Base-by-base conservation (phyloP, 2,113 vertebrate species). In the Pithys albifrons region DNA sequence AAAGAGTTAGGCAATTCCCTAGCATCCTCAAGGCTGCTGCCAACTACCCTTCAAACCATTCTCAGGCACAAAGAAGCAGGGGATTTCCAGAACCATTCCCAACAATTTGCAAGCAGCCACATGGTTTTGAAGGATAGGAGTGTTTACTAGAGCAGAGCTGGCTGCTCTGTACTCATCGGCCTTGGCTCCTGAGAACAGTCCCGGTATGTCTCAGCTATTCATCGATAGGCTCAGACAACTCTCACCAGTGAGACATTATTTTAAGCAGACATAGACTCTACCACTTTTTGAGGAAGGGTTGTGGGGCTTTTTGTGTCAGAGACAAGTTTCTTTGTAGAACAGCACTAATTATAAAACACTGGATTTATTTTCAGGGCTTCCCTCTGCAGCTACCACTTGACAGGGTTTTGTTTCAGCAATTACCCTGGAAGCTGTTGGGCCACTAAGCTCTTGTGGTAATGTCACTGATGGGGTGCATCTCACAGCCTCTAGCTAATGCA, bases 1-100 rank as follows among this genome's bases (percentile, higher is more conserved):
- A 84, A 85, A 78, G 35, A 45, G 37, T 37, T 11, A 86, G 65
- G 33, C 27, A 71, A 79, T 4, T 51, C 73, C 27, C 43, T 55
- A 67, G 61, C n/a, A 85, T 58, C 73, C 83, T 28, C n/a, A 59
- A 41, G 69, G 69, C 76, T 37, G 33, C 82, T 80, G 91, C 83
- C 83, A 89, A 6, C 43, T 67, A 59, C 64, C 22, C 48, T 83
- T 88, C 75, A 74, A 72, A 75, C 75, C 52, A 19, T 65, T 84
- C 73, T 89, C 89, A 87, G 91, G 31, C 80, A 78, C 48, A 72
- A 64, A 89, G 73, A 71, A 91, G 45, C 59, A 84, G 86, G 88
- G 88, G 58, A 88, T 92, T 95, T 97, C 96, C 92, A 95, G 54
- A 73, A 52, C 45, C 33, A 16, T 72, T 96, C 62, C 67, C 66